Percentiles rank a stretch among this genome's conserved stretches.
phyloP scores from a whole-genome alignment of 2,113 vertebrate species.

The Eublepharis macularius region DNA sequence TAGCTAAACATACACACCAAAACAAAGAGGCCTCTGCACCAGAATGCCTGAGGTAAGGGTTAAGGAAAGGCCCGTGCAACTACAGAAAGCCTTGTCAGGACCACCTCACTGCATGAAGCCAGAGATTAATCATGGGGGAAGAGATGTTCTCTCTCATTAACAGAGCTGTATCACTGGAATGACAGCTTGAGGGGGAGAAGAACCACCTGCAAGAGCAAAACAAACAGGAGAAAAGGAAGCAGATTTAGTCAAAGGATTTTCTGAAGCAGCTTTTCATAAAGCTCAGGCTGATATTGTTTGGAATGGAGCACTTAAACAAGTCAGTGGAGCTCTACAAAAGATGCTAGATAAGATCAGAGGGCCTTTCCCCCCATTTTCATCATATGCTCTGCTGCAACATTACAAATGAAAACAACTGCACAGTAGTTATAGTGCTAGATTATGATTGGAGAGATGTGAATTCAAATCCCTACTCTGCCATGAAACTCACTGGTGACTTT shows the following conservation, averaged over 20 bases:
- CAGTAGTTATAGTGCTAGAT: too few relatives aligned
- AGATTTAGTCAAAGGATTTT: conserved; percentile 15
- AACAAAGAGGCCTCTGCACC: background rate
- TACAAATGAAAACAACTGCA: background rate
- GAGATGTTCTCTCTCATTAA: background rate
- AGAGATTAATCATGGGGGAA: conserved; percentile 19
- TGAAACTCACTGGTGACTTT: too few relatives aligned
- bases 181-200: conserved; percentile 1
- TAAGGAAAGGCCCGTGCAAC: conserved; percentile 11
- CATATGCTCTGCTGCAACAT: conserved; percentile 3
- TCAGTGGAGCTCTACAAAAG: conserved; percentile 10
- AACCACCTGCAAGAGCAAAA: background rate
- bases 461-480: too few relatives aligned
- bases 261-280: background rate
- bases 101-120: background rate
- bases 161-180: background rate
- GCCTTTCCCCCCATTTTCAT: background rate
- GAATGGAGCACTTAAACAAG: conserved; percentile 32
- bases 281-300: background rate
- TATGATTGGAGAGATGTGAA: too few relatives aligned
- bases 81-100: conserved; percentile 25
- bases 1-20: background rate
- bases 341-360: conserved; percentile 18
- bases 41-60: background rate
- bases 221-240: conserved; percentile 12